phyloP scores from a whole-genome alignment of 37 sponge, comb jelly and placozoan species.

The Oscarella lobularis region DNA sequence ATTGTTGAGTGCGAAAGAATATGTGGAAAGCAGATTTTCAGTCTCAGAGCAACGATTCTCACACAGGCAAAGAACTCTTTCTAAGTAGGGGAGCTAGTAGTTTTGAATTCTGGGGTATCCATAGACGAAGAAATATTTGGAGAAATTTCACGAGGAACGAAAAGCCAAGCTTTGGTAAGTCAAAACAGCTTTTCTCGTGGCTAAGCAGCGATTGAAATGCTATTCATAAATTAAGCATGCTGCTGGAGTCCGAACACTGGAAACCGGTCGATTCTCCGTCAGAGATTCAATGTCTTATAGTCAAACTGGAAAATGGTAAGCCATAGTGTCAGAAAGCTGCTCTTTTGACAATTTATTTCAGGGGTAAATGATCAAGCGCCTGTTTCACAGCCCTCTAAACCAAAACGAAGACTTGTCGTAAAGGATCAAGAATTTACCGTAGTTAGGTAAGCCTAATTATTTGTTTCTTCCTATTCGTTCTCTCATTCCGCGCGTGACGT shows the following conservation, averaged over 20 bases:
- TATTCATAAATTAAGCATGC: no score
- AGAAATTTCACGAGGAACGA: constrained; percentile 64
- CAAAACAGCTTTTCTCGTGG: no score
- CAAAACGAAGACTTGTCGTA: constrained; percentile 33
- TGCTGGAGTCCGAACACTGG: no score
- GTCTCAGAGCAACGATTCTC: constrained; percentile 48
- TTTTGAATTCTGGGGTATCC: not conserved
- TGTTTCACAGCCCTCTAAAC: not conserved
- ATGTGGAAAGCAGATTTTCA: constrained; percentile 52
- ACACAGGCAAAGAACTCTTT: constrained; percentile 38
- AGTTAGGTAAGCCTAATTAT: constrained; percentile 34
- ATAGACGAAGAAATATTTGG: constrained; percentile 69
- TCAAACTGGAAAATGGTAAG: no score
- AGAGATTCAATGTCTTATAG: no score
- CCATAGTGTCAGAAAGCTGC: no score
- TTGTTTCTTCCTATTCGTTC: not conserved
- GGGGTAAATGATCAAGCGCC: not conserved
- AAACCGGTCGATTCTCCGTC: no score
- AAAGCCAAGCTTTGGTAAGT: constrained; percentile 56
- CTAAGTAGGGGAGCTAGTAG: not conserved
- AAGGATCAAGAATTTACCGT: constrained; percentile 56
- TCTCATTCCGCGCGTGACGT: not conserved
- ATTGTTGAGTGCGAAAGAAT: constrained; percentile 29
- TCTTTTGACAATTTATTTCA: no score
- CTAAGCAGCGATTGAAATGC: no score